Base-by-base conservation (phyloP, 2,888 invertebrate species). In the Omphaloscelis lunosa region DNA sequence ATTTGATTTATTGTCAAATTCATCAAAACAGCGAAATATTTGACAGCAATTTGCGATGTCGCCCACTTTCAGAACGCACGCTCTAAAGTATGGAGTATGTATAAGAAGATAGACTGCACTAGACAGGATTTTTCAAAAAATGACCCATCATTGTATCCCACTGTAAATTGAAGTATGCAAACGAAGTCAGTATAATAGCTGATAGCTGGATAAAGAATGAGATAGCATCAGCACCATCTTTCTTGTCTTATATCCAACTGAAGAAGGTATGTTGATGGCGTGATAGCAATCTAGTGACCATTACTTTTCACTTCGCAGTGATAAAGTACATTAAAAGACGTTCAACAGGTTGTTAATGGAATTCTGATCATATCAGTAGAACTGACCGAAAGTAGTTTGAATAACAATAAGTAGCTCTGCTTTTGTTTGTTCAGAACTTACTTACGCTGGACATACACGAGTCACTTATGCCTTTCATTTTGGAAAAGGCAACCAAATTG, bases 321-420 rank as follows among this genome's bases (percentile, higher is more conserved):
- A 72, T 81, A 69, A 72, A 77, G 39, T 63, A 39, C 61, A 51
- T 15, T 77, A 6, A 77, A 71, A 71, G 23, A 61, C 56, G 61
- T 83, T 83, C 83, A 81, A 81, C 81, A 81, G 79, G 82, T 83
- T 20, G 41, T 45, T 45, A 83, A 61, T 83, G 41, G 76, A 66
- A 51, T 66, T 69, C 69, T 69, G 56, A 72, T 83, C 56, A 70
- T 75, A 79, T 80, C 78, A 59, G 72, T 59, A 41, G 23, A n/a
- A 34, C 15, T 34, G n/a, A 53, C 4, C 34, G 34, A 45, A 20
- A 53, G 51, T 65, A 27, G 20, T 56, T 48, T 62, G 41, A 65
- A 61, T 61, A 29, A 15, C 12, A 39, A 39, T 61, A 29, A 15
- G 11, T 70, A 29, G 17, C 56, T 56, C n/a, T 56, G 12, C 12